Percentiles rank a stretch among this genome's conserved stretches.
These are phyloP conservation scores for Gnathonemus longibarbis DNA, from an alignment of 2,113 vertebrate genomes.

Conservation along the genomic window DNA sequence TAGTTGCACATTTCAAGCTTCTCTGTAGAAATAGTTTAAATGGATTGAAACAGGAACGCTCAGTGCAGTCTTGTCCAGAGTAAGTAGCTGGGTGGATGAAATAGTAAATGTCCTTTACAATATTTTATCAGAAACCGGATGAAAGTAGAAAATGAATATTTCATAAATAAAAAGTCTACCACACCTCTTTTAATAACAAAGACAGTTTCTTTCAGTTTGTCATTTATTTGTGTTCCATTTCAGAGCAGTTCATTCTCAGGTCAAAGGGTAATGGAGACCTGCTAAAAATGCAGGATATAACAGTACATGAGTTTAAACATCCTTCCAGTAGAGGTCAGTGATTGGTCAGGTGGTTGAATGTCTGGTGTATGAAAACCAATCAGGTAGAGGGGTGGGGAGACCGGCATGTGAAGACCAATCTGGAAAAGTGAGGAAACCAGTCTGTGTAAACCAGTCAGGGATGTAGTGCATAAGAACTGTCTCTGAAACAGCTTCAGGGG, in stretches of 20 bases:
- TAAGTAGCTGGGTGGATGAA: not conserved
- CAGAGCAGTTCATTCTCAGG: not conserved
- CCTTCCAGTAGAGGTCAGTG: slow-evolving; percentile 4
- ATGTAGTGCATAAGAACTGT: not conserved
- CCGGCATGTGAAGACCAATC: not conserved
- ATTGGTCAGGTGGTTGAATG: not conserved
- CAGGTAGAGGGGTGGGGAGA: not conserved
- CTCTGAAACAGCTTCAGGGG: slow-evolving; percentile 21
- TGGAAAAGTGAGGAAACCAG: not conserved
- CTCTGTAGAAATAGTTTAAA: not conserved
- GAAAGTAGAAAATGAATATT: not conserved
- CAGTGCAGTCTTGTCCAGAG: not conserved
- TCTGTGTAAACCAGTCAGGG: not conserved
- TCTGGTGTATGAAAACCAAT: not conserved
- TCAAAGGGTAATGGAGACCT: not conserved
- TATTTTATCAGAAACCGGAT: not conserved
- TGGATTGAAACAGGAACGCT: not conserved
- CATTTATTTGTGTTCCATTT: not conserved
- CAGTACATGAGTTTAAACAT: not conserved
- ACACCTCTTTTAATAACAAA: not conserved
- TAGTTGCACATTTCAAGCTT: not conserved
- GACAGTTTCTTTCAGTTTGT: not conserved
- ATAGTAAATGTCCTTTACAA: not conserved
- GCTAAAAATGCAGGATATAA: not conserved
- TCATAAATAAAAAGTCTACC: not conserved